Conservation (phyloP, 2,888 invertebrate species). For the Barypeithes pellucidus region DNA sequence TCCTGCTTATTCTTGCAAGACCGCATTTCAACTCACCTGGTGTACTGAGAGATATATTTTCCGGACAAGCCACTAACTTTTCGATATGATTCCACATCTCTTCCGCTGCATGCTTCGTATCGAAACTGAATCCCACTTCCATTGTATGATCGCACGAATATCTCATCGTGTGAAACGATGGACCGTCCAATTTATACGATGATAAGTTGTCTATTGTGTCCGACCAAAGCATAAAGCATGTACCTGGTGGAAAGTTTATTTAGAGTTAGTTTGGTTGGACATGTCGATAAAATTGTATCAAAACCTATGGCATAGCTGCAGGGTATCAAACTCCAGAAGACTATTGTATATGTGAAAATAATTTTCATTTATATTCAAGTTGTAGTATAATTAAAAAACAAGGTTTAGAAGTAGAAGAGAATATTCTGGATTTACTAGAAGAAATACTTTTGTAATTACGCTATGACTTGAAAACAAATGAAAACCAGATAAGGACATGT, state of each 20-base stretch:
- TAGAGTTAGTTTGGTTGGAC: background rate
- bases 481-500: no score
- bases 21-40: conserved; percentile 73
- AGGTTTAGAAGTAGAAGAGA: no score
- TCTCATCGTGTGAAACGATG: conserved; percentile 88
- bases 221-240: conserved; percentile 87
- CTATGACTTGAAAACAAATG: no score
- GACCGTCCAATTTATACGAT: conserved; percentile 80
- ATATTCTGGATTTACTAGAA: no score
- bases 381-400: no score
- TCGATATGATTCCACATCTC: conserved; percentile 82
- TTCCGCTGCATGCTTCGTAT: conserved; percentile 81
- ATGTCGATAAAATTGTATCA: no score
- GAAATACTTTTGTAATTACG: no score
- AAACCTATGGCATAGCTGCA: no score
- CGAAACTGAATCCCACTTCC: conserved; percentile 86
- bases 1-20: no score
- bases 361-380: no score
- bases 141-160: conserved; percentile 84
- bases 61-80: conserved; percentile 82
- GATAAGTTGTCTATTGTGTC: conserved; percentile 87
- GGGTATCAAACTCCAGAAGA: no score
- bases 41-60: conserved; percentile 83
- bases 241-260: conserved; percentile 71
- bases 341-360: no score